phyloP scores from a whole-genome alignment of 1,140 invertebrate species.

The Ceratosolen solmsi region DNA sequence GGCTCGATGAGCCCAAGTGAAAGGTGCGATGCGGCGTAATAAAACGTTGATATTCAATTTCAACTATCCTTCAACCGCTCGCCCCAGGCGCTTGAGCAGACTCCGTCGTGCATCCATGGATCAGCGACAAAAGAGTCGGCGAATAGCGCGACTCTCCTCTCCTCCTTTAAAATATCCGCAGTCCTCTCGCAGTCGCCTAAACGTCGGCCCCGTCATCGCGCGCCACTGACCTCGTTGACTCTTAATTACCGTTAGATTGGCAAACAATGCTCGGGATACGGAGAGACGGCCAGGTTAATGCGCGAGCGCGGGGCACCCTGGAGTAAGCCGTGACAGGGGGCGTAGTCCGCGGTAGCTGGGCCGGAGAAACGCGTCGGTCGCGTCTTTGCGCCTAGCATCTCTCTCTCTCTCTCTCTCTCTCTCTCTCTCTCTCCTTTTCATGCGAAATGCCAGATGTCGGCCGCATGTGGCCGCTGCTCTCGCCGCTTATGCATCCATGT shows the following conservation, averaged over 20 bases:
- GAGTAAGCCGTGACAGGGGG: conserved; percentile 69
- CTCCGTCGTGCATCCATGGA: no score
- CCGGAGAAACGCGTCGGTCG: conserved; percentile 52
- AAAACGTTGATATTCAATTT: no score
- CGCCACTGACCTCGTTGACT: conserved; percentile 69
- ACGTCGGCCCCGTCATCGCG: conserved; percentile 49
- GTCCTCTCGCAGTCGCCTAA: no score
- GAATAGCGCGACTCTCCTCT: no score
- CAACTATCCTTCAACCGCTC: no score
- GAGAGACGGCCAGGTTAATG: not conserved
- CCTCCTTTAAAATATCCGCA: no score
- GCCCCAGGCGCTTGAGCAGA: no score
- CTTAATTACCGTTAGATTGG: conserved; percentile 66
- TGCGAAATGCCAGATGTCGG: conserved; percentile 73
- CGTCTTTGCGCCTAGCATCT: conserved; percentile 59
- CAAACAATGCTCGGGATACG: conserved; percentile 68
- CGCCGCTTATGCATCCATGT: conserved; percentile 57
- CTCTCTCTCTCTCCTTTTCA: conserved; percentile 68
- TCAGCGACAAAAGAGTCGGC: no score
- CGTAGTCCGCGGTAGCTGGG: conserved; percentile 57
- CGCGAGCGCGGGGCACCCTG: conserved; percentile 59
- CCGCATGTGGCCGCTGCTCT: conserved; percentile 69
- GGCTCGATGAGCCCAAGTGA: no score
- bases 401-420: conserved; percentile 58
- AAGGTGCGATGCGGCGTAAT: no score